Evolutionary conservation across 2,113 vertebrate species (phyloP).

Genomic region (Mus musculus): GRCm39 chr10:17251001-17251500

Average conservation of each 20-base stretch:
- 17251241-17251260: conserved; percentile 77
- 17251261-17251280: conserved; percentile 85
- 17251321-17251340: conserved; percentile 87
- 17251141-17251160: not conserved
- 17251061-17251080: not conserved
- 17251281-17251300: conserved; percentile 89
- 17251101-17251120: too few species aligned
- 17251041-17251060: not conserved
- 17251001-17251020: not conserved
- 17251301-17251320: conserved; percentile 87
- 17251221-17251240: conserved; percentile 59
- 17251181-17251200: not conserved
- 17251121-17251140: not conserved
- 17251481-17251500: conserved; percentile 79
- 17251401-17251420: conserved; percentile 86
- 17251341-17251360: conserved; percentile 88
- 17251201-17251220: conserved; percentile 52
- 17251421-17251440: conserved; percentile 84
- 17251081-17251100: not conserved
- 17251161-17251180: not conserved
- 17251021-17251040: not conserved
- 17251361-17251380: conserved; percentile 89
- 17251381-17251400: conserved; percentile 86
- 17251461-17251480: conserved; percentile 77
- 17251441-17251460: conserved; percentile 83